Base-by-base conservation (phyloP, 1,140 invertebrate species). In the Leguminivora glycinivorella region DNA sequence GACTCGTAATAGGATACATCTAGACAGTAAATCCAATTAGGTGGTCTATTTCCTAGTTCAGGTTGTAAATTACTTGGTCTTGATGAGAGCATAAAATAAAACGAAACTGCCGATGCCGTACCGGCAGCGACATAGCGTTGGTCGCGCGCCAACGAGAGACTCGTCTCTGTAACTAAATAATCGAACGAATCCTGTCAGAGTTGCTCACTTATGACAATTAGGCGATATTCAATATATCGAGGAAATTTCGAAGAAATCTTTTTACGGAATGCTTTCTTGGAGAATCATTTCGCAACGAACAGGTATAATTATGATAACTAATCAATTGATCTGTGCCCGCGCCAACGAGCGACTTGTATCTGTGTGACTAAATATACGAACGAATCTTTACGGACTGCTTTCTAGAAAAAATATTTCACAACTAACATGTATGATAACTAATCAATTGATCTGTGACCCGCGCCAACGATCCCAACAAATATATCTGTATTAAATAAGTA, bases 1-100 rank as follows among this genome's bases (percentile, higher is more conserved):
- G 58, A 4, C 29, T 34, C 34, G 25, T 29, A 29, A 63, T 63
- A 63, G 29, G 25, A 63, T 63, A 63, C 58, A 63, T 26, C 31
- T 63, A 63, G 58, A 9, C 26, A 58, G 58, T 29, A 29, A 29
- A 63, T 63, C 58, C 58, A 63, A 63, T 63, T 63, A 63, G 58
- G 58, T 63, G 58, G 58, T 63, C 25, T 29, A 29, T 34, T 63
- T 63, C 58, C 58, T 63, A 63, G 58, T 75, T 71, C 63, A 60
- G 69, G 68, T 75, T 74, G 74, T 78, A 81, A 86, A 78, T 84
- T 81, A 56, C 74, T 72, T 67, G 68, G 79, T 84, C 81, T 83
- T 87, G 84, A 88, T 83, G 85, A 83, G 81, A 82, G 70, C 79
- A 87, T 91, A 88, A 91, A 89, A 91, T 89, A 88, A 91, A 91